A percentile compares a stretch with the other conserved stretches of the same genome.
Evolutionary conservation across 2,888 invertebrate genomes (phyloP).

Genomic region (Trissolcus brochymenae): DNA sequence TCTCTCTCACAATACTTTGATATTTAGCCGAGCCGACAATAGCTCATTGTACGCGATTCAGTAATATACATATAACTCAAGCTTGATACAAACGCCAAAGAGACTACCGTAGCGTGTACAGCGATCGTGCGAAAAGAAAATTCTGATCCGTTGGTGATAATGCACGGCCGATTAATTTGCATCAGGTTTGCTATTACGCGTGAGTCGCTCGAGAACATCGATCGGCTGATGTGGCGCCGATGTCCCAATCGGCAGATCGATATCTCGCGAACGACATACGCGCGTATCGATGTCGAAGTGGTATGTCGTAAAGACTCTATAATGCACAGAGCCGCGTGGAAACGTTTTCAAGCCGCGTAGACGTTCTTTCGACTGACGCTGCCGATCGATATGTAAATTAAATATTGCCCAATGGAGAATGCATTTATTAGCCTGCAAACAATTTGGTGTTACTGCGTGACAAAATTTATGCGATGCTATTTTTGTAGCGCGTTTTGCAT

Average conservation of each 20-base stretch:
- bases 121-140: constrained; percentile 45
- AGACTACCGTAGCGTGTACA: constrained; percentile 13
- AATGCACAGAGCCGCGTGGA: constrained; percentile 33
- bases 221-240: constrained; percentile 50
- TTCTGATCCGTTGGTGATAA: constrained; percentile 39
- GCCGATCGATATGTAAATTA: constrained; percentile 43
- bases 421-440: constrained; percentile 39
- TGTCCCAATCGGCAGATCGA: constrained; percentile 49
- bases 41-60: constrained; percentile 24
- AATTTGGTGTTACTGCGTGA: constrained; percentile 40
- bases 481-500: constrained; percentile 26
- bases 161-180: constrained; percentile 44
- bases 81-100: constrained; percentile 12
- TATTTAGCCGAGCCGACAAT: constrained; percentile 33
- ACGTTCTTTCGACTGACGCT: constrained; percentile 10
- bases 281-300: constrained; percentile 47
- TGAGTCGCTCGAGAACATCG: constrained; percentile 38
- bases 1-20: constrained; percentile 34
- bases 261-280: constrained; percentile 50
- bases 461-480: constrained; percentile 26
- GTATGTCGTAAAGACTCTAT: constrained; percentile 49
- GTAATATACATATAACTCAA: constrained; percentile 30
- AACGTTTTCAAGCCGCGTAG: constrained; percentile 18
- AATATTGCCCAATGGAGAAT: constrained; percentile 38
- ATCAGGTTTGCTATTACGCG: constrained; percentile 33